These are phyloP conservation scores for Poeciliopsis gracilis DNA, from an alignment of 2,797 vertebrate genomes.

Conservation along the genomic window DNA sequence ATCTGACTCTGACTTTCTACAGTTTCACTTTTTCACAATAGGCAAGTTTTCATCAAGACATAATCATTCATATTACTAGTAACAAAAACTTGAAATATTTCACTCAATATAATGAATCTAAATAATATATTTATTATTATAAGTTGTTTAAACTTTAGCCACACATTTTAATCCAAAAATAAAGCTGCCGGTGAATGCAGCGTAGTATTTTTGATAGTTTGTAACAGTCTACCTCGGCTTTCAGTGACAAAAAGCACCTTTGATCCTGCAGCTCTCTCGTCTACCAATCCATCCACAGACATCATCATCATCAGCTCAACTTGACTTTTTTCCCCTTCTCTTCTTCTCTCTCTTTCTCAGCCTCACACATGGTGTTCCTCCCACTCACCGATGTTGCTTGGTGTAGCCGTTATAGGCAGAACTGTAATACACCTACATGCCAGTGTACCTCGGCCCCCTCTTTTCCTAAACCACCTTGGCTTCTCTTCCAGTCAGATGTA, in stretches of 20 bases:
- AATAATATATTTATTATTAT: too few relatives aligned
- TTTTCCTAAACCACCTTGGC: conserved; percentile 45
- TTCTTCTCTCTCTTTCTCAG: conserved; percentile 25
- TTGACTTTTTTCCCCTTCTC: neutral
- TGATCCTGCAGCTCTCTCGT: neutral
- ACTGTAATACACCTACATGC: conserved; percentile 63
- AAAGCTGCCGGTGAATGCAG: neutral
- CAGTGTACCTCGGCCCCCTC: conserved; percentile 49
- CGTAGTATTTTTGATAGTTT: neutral
- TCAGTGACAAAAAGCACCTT: neutral
- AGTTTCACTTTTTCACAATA: neutral
- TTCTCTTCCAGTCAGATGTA: conserved; percentile 33
- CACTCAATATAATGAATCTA: too few relatives aligned
- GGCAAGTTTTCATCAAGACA: neutral
- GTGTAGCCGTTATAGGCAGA: conserved; percentile 71
- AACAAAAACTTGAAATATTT: too few relatives aligned
- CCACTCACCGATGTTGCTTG: conserved; percentile 69
- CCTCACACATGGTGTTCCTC: conserved; percentile 68
- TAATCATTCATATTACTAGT: neutral
- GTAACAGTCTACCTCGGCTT: neutral
- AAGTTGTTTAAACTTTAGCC: neutral
- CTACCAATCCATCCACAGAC: conserved; percentile 6
- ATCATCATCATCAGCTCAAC: conserved; percentile 35
- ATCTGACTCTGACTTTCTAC: neutral
- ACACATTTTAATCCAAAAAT: neutral